Base-by-base conservation (phyloP, 1,140 invertebrate species). In the Oryctes rhinoceros region DNA sequence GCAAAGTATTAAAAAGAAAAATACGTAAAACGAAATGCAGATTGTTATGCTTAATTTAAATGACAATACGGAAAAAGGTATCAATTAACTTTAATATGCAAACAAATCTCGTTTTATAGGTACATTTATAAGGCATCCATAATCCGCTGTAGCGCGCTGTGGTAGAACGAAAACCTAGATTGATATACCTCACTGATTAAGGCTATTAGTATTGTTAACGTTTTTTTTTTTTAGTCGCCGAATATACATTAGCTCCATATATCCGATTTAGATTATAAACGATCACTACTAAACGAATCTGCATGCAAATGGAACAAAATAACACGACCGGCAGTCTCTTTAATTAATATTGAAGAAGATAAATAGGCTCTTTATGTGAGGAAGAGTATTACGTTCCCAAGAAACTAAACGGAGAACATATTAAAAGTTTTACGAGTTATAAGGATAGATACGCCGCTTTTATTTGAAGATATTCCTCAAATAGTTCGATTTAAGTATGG, bases 311-410 rank as follows among this genome's bases (percentile, higher is more conserved):
- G 18, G 10, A 67, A 62, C 15, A 62, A 62, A 62, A 62, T 62
- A 18, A 67, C 65, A 18, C 49, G n/a, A 53, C 7, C 13, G n/a
- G 13, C 24, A 24, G 65, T 18, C 18, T 67, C 30, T 2, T 67
- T 67, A 67, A 67, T 67, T 67, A 67, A 67, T 35, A 67, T 35
- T 67, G 65, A 67, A 67, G 65, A 67, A 67, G 30, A 24, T 18
- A 67, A 67, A 67, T 35, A 67, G 7, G 18, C 24, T 18, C n/a
- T 53, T 24, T 67, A 24, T 35, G 65, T 67, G 65, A 6, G 13
- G 20, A 30, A 67, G 35, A 67, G 35, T 24, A 67, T 67, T 67
- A 67, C 6, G 10, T 67, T 11, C 35, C n/a, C 65, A 18, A 5
- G 10, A 18, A 67, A 18, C 13, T 62, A 62, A 62, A 20, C 20